Conservation (phyloP, 2,113 vertebrate genomes). For the Canis aureus region DNA sequence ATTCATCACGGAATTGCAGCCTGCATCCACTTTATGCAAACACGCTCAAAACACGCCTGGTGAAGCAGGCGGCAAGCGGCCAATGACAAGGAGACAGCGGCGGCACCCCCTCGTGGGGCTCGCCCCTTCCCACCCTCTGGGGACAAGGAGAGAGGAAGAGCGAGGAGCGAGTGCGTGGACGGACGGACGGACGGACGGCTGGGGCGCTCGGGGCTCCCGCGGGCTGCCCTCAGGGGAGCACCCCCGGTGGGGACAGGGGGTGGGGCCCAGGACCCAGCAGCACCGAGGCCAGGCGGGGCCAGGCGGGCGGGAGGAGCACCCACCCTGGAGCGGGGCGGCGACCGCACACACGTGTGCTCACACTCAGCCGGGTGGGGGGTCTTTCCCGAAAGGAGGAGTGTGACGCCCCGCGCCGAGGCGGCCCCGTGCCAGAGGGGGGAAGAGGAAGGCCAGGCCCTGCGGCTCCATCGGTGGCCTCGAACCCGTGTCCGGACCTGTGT, state of each 20-base stretch:
- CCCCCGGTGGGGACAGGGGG: rapidly evolving
- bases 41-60: constrained; percentile 86
- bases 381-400: background rate
- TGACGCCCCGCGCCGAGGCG: rapidly evolving
- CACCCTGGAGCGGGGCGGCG: background rate
- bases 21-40: constrained; percentile 92
- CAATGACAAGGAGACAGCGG: constrained; percentile 75
- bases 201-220: constrained; percentile 27
- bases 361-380: background rate
- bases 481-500: background rate
- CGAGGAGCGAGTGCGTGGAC: constrained; percentile 16
- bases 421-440: background rate
- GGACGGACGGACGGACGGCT: background rate
- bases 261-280: background rate
- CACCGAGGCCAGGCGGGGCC: background rate
- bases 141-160: background rate
- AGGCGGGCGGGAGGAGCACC: background rate
- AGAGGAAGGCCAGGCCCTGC: background rate
- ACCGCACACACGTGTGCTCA: rapidly evolving
- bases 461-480: rapidly evolving
- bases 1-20: constrained; percentile 92
- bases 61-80: constrained; percentile 86
- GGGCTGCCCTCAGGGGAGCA: background rate
- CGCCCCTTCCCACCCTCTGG: background rate
- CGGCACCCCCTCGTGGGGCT: background rate